Base-by-base conservation (phyloP, 2,888 invertebrate species). In the Diplolepis rosae region DNA sequence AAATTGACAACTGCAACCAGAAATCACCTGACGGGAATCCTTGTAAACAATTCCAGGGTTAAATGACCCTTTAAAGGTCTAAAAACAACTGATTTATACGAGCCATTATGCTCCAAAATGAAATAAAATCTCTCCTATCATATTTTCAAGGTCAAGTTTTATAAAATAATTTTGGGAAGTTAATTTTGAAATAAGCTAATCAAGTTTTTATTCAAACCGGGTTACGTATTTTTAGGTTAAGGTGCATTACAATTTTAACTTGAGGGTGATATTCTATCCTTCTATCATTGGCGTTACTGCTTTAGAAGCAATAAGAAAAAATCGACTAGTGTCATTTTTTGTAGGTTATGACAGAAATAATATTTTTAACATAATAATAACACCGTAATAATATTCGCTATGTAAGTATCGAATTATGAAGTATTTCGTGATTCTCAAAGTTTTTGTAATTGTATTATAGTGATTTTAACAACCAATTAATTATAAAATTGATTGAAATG, bases 271-370 rank as follows among this genome's bases (percentile, higher is more conserved):
- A 13, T 39, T 61, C 39, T 39, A 39, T 61, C 61, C 61, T 39
- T 61, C 13, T 61, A 61, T 24, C 15, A 24, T 39, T 61, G 27
- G 39, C 61, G 61, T 61, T 39, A 24, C 35, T 61, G 61, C 61
- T 39, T 35, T n/a, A 24, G 39, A 39, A 61, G 18, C 11, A n/a
- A 45, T 11, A 61, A 61, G 32, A 61, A 61, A 61, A 61, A 61
- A 61, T 61, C 61, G 61, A 39, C 39, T 7, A 61, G 39, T 61
- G 61, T 61, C 61, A 61, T 61, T 61, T 56, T 61, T 61, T 61
- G 39, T 27, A 61, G 61, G 61, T 61, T 61, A 61, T 61, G 61
- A 61, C n/a, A 39, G 35, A 24, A n/a, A 61, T 61, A 61, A 61
- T 61, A 61, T 39, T 61, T 61, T 61, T 61, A 61, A 39, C 39